Base-by-base conservation (phyloP, 2,888 invertebrate genomes). In the Labia minor region DNA sequence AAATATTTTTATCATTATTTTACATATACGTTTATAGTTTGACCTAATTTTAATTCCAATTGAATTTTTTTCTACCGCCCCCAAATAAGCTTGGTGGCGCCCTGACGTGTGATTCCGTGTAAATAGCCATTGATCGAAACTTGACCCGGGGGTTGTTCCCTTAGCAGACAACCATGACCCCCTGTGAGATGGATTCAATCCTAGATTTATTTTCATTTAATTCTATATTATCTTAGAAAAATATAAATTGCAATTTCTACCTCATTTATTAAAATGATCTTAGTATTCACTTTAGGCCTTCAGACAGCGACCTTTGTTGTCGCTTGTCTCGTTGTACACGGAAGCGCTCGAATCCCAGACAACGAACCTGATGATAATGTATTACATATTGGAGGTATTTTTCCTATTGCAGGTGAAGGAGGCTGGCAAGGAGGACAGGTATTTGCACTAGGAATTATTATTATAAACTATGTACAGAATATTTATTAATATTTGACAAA, bases 371-470 rank as follows among this genome's bases (percentile, higher is more conserved):
- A 82, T 63, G 83, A 84, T 72, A 87, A 89, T 79, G 90, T 91
- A 75, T 81, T 96, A 73, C 93, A 96, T 79, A 94, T 97, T 77
- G 99, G 97, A 67, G 98, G 95, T 66, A 96, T 98, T 75, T 99
- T 99, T 79, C 98, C 99, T 49, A 97, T 98, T 82, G 89, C 86
- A 67, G 97, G 95, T 65, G 89, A 92, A 75, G 94, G 95, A 65
- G 96, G 96, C 73, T 98, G 97, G 97, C 95, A 97, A 75, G 98
- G 98, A 37, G 98, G 98, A 2, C 92, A 94, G 78, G 85, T 84
- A 68, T 73, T n/a, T n/a, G n/a, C n/a, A n/a, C n/a, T n/a, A n/a
- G n/a, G n/a, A n/a, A 71, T 62, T 10, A 26, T 61, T 20, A 66
- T 49, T 62, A 26, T 63, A 62, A 63, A 33, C n/a, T 33, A 62